phyloP scores from a whole-genome alignment of 2,888 invertebrate genomes.

The Phragmatobia fuliginosa region DNA sequence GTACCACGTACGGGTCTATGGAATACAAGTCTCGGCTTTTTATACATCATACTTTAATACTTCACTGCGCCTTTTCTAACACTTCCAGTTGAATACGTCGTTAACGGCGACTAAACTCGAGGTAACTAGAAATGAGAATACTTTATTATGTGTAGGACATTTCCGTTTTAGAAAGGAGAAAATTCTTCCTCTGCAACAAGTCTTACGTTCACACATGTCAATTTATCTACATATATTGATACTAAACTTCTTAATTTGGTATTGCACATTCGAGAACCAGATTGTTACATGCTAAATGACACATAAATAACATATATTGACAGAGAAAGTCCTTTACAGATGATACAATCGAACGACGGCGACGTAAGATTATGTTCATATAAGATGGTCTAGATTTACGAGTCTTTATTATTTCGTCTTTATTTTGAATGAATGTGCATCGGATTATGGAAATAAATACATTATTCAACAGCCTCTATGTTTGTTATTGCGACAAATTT shows the following conservation, averaged over 20 bases:
- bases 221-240: slow-evolving; percentile 30
- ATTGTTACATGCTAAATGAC: slow-evolving; percentile 37
- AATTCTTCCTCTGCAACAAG: slow-evolving; percentile 31
- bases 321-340: slow-evolving; percentile 44
- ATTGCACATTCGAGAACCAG: slow-evolving; percentile 31
- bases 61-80: not conserved
- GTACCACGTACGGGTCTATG: not conserved
- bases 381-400: not conserved
- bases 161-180: slow-evolving; percentile 31
- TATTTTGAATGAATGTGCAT: not conserved
- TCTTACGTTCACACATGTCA: slow-evolving; percentile 10
- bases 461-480: too few species aligned
- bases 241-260: slow-evolving; percentile 40
- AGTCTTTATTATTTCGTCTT: not conserved
- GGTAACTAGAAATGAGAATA: slow-evolving; percentile 29
- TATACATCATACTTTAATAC: not conserved
- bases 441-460: not conserved
- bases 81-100: not conserved
- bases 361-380: slow-evolving; percentile 27
- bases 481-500: too few species aligned
- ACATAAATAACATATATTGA: slow-evolving; percentile 42
- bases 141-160: slow-evolving; percentile 23
- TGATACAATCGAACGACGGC: slow-evolving; percentile 30
- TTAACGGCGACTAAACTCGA: not conserved
- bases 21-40: not conserved